Conservation (phyloP, 2,113 vertebrate genomes). For the Pelmatolapia mariae region DNA sequence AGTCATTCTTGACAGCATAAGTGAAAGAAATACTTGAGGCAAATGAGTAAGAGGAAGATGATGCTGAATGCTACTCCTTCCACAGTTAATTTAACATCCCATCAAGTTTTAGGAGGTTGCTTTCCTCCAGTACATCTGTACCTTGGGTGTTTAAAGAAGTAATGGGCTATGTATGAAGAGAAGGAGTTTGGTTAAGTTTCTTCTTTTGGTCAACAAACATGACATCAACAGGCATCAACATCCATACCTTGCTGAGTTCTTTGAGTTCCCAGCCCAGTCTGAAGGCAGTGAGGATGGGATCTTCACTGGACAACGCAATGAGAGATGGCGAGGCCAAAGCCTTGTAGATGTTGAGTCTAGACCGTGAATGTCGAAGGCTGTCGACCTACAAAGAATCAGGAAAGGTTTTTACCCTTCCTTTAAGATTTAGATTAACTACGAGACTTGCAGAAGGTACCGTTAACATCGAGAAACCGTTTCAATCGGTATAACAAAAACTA, state of each 20-base stretch:
- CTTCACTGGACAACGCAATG: constrained; percentile 91
- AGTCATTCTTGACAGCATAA: neutral
- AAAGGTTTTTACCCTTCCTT: neutral
- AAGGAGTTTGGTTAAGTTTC: neutral
- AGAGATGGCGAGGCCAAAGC: constrained; percentile 92
- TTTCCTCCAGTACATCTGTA: neutral
- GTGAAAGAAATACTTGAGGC: neutral
- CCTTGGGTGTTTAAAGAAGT: neutral
- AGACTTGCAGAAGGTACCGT: neutral
- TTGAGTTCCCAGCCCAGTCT: constrained; percentile 96
- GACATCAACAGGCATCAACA: neutral
- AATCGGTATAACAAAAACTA: neutral
- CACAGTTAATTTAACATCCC: neutral
- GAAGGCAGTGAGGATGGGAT: constrained; percentile 87
- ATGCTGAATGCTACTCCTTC: neutral
- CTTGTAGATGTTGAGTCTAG: constrained; percentile 95
- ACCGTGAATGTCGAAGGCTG: constrained; percentile 92
- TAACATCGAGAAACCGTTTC: neutral
- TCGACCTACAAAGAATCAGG: constrained; percentile 70
- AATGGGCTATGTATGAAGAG: neutral
- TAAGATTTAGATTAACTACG: neutral
- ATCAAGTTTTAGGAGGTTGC: neutral
- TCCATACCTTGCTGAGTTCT: constrained; percentile 85
- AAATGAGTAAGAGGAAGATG: neutral
- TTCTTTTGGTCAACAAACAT: neutral